Base-by-base conservation (phyloP, 2,888 invertebrate genomes). In the Andrena praecox region DNA sequence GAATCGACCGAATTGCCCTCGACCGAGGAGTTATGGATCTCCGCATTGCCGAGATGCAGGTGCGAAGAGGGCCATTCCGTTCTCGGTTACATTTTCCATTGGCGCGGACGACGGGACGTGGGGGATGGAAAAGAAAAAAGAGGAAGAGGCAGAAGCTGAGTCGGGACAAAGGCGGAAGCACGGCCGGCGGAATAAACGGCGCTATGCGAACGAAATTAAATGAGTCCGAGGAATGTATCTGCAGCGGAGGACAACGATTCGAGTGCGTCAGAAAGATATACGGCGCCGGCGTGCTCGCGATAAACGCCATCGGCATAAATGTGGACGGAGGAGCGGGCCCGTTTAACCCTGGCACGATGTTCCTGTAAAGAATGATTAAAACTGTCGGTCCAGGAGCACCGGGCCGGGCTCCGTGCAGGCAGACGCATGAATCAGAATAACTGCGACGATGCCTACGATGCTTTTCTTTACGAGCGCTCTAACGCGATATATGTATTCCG, bases 1-100 rank as follows among this genome's bases (percentile, higher is more conserved):
- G 87, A 88, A 88, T 88, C 88, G 88, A 84, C 71, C 85, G 88
- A 88, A 88, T 85, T 76, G 86, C 84, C 75, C 85, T 69, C 82
- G 80, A 78, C 72, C 82, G 83, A 84, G 77, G 82, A 88, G 77
- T 88, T 88, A 88, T 87, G 85, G 88, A 79, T 84, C 78, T 80
- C 71, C 80, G 82, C 85, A 77, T 84, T 80, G 87, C 70, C 85
- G 82, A 85, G 87, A 85, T 85, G 80, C 86, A 86, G 86, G 82
- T 85, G 87, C 86, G 70, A 79, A 83, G 75, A 79, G 88, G 62
- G 71, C 69, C 77, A 73, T 85, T 87, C 63, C 76, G 66, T 56
- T 77, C 62, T 54, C 69, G 82, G 82, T 83, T 86, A 87, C 86
- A 78, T 77, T 87, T 83, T 80, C 85, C 77, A 80, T 78, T 76